A percentile compares a stretch with the other conserved stretches of the same genome.
These are phyloP conservation scores for Drosophila ercepeae DNA, from an alignment of 1,140 invertebrate genomes.

Conservation along the genomic window DNA sequence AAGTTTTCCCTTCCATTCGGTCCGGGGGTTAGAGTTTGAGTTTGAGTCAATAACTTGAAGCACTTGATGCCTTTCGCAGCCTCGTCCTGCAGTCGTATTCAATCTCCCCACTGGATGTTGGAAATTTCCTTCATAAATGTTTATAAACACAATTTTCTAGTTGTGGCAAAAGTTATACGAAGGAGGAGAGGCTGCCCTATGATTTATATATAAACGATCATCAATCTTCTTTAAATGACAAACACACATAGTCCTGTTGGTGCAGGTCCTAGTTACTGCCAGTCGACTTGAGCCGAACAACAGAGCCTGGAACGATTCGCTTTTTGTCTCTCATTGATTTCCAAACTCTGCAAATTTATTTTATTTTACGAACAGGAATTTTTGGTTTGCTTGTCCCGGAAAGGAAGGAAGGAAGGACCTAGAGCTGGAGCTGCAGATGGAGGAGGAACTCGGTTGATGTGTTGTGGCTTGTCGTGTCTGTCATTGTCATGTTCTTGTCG, in stretches of 20 bases:
- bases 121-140: constrained; percentile 75
- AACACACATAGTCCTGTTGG: constrained; percentile 37
- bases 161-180: constrained; percentile 42
- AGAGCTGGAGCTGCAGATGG: too few species aligned
- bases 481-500: constrained; percentile 51
- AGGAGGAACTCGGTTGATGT: constrained; percentile 7
- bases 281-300: constrained; percentile 41
- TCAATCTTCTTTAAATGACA: constrained; percentile 70
- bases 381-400: constrained; percentile 11
- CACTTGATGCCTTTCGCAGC: constrained; percentile 40
- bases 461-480: constrained; percentile 52
- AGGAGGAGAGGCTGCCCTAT: constrained; percentile 22
- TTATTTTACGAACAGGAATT: constrained; percentile 40
- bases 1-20: constrained; percentile 48
- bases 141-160: constrained; percentile 77
- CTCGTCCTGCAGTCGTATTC: constrained; percentile 4
- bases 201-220: constrained; percentile 63
- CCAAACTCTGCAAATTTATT: constrained; percentile 63
- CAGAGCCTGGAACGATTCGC: constrained; percentile 29
- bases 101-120: constrained; percentile 15
- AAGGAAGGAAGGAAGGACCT: constrained; percentile 7
- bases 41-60: constrained; percentile 74
- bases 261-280: constrained; percentile 50
- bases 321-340: constrained; percentile 49
- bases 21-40: constrained; percentile 20